phyloP scores from a whole-genome alignment of 1,140 invertebrate species.

The Drosophila kurseongensis region DNA sequence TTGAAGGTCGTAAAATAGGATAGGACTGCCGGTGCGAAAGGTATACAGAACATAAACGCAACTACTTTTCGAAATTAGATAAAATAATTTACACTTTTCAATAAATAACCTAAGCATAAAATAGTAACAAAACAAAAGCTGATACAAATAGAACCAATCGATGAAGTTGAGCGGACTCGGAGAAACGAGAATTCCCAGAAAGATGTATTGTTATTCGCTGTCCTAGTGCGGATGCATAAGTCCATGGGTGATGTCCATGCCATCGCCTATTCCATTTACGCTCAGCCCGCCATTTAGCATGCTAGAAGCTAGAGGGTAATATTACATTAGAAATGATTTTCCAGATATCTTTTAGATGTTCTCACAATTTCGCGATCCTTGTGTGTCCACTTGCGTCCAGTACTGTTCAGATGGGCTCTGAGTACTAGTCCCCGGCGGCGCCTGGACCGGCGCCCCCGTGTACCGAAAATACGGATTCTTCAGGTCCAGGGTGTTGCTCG shows the following conservation, averaged over 20 bases:
- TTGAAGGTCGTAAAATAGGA: background rate
- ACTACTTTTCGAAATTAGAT: constrained; percentile 5
- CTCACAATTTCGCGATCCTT: constrained; percentile 80
- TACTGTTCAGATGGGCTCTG: constrained; percentile 96
- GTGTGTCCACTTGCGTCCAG: constrained; percentile 93
- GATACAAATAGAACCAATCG: constrained; percentile 24
- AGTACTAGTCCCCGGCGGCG: constrained; percentile 94
- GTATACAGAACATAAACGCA: constrained; percentile 9
- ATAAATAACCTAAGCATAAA: constrained; percentile 51
- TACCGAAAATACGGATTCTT: constrained; percentile 99
- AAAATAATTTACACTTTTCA: constrained; percentile 50
- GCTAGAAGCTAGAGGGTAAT: constrained; percentile 87
- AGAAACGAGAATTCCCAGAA: constrained; percentile 42
- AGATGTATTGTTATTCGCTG: constrained; percentile 21
- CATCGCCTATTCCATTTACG: constrained; percentile 91
- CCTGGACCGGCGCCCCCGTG: constrained; percentile 93
- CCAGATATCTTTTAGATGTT: background rate
- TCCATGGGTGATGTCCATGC: constrained; percentile 87
- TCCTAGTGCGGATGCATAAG: constrained; percentile 73
- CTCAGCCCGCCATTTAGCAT: constrained; percentile 93
- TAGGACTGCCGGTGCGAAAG: background rate
- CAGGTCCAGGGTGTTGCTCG: constrained; percentile 96
- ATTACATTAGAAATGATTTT: constrained; percentile 2
- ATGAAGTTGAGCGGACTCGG: constrained; percentile 8
- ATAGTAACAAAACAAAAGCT: constrained; percentile 22